These are phyloP conservation scores for Hydrolagus colliei DNA, from an alignment of 2,797 vertebrate species.

Conservation along the genomic window DNA sequence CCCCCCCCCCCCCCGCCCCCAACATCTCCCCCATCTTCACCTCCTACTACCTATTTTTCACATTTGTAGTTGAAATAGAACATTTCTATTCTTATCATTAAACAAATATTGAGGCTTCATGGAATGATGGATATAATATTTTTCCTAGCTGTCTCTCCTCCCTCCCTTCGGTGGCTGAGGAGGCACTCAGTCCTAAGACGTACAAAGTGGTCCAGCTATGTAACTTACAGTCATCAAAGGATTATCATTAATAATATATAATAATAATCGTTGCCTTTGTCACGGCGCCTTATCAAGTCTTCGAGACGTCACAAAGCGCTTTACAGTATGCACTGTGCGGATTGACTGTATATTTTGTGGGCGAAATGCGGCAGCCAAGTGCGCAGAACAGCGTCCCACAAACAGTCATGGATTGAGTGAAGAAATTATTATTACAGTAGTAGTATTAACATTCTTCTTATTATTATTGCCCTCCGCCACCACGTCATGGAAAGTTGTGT, in stretches of 20 bases:
- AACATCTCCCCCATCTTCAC: too few species aligned
- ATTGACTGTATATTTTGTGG: too few species aligned
- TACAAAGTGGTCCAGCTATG: slow-evolving; percentile 8
- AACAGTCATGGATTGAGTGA: too few species aligned
- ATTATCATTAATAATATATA: too few species aligned
- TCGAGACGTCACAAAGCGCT: too few species aligned
- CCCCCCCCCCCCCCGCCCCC: too few species aligned
- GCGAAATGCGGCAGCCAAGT: too few species aligned
- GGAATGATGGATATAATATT: slow-evolving; percentile 35
- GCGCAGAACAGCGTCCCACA: too few species aligned
- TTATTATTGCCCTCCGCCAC: too few species aligned
- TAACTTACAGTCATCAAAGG: neutral
- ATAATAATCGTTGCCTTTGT: too few species aligned
- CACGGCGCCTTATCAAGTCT: too few species aligned
- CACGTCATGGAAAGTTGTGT: neutral
- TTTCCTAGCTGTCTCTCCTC: slow-evolving; percentile 31
- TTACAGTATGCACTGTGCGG: too few species aligned
- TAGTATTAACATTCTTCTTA: neutral
- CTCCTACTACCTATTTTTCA: slow-evolving; percentile 31
- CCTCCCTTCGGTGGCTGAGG: slow-evolving; percentile 23
- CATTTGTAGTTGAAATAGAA: slow-evolving; percentile 27
- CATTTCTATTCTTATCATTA: slow-evolving; percentile 37
- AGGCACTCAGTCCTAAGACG: slow-evolving; percentile 27
- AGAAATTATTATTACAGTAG: neutral
- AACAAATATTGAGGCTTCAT: slow-evolving; percentile 37